Conservation (phyloP, 2,888 invertebrate species). For the Plagiodera versicolora region DNA sequence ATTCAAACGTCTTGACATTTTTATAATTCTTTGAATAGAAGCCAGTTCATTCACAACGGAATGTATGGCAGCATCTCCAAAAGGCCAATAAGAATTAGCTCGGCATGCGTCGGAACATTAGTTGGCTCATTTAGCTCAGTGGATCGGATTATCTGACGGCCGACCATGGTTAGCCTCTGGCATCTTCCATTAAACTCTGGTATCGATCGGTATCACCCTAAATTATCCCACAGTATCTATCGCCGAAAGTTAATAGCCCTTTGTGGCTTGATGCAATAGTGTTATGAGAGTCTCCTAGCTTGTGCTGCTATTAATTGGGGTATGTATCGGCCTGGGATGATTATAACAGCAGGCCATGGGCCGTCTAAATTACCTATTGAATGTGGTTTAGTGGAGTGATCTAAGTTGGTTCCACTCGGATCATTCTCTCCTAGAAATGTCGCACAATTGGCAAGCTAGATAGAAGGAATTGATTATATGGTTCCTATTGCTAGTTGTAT, state of each 20-base stretch:
- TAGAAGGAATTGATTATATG: no score
- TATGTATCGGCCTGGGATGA: slow-evolving; percentile 32
- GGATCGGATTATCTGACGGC: slow-evolving; percentile 42
- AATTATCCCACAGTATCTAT: slow-evolving; percentile 42
- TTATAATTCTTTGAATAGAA: not conserved
- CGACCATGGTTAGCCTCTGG: slow-evolving; percentile 39
- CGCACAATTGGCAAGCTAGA: no score
- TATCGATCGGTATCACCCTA: slow-evolving; percentile 42
- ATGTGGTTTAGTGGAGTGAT: not conserved
- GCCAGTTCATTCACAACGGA: not conserved
- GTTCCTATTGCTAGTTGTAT: no score
- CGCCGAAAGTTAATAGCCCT: slow-evolving; percentile 47
- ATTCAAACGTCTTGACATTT: no score
- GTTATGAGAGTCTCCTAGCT: slow-evolving; percentile 40
- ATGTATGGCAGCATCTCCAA: not conserved
- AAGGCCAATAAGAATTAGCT: slow-evolving; percentile 10
- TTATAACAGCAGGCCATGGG: slow-evolving; percentile 6
- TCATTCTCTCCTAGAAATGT: no score
- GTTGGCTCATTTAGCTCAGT: slow-evolving; percentile 40
- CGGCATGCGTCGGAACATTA: slow-evolving; percentile 29
- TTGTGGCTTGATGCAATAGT: slow-evolving; percentile 44
- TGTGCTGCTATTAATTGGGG: slow-evolving; percentile 34
- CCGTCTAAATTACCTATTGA: not conserved
- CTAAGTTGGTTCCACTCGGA: not conserved
- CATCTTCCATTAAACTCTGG: slow-evolving; percentile 36